Evolutionary conservation across 2,797 vertebrate species (phyloP).

Genomic region (Microhierax caerulescens): DNA sequence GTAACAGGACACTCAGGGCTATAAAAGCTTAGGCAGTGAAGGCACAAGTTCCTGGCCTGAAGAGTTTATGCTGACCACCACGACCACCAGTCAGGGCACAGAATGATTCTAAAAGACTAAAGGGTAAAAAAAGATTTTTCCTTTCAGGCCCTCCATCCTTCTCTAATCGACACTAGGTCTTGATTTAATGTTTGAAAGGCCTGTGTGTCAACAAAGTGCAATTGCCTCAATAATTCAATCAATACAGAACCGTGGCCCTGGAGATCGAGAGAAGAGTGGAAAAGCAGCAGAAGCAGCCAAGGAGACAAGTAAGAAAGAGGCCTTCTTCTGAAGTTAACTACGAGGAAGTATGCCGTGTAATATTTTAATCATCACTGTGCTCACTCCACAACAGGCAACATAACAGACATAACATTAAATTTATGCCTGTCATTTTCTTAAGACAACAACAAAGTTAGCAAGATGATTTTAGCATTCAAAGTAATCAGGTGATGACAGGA

Average conservation of each 20-base stretch:
- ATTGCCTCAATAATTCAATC: background rate
- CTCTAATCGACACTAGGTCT: background rate
- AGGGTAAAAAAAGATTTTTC: background rate
- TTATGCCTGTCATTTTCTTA: background rate
- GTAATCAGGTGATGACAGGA: constrained; percentile 35
- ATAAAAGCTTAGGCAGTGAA: background rate
- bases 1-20: background rate
- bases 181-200: background rate
- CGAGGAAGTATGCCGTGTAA: background rate
- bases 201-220: background rate
- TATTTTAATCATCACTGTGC: background rate
- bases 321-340: background rate
- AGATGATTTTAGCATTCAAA: background rate
- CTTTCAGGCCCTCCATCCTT: background rate
- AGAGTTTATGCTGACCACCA: background rate
- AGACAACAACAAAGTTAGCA: background rate
- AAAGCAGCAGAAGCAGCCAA: background rate
- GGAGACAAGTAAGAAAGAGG: background rate
- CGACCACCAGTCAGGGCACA: background rate
- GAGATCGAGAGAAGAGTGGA: background rate
- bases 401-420: background rate
- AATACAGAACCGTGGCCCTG: background rate
- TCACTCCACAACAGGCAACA: background rate
- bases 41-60: background rate
- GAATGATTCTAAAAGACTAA: background rate